Conservation (phyloP, 1,140 invertebrate species). For the Scaptomyza hsui region DNA sequence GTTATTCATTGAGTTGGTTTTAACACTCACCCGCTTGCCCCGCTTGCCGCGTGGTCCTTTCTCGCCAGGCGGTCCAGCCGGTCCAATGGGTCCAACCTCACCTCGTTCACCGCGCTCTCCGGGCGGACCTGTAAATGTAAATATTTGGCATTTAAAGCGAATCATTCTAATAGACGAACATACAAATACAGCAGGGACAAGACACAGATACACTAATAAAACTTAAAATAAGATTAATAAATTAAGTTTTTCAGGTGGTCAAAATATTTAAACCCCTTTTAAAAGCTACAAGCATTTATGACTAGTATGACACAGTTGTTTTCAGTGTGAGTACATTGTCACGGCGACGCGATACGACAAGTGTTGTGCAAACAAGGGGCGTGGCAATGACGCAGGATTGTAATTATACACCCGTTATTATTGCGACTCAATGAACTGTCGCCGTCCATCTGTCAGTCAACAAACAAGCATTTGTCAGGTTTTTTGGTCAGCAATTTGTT, state of each 20-base stretch:
- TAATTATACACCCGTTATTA: slow-evolving; percentile 66
- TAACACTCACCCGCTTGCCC: slow-evolving; percentile 89
- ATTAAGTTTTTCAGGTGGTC: neutral
- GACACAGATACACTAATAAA: slow-evolving; percentile 34
- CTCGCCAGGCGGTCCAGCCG: slow-evolving; percentile 88
- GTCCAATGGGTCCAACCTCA: slow-evolving; percentile 93
- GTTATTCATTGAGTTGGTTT: slow-evolving; percentile 10
- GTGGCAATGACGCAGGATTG: slow-evolving; percentile 35
- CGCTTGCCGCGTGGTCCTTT: slow-evolving; percentile 89
- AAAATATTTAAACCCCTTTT: neutral
- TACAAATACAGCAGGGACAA: slow-evolving; percentile 19
- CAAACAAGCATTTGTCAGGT: slow-evolving; percentile 48
- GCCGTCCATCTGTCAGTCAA: slow-evolving; percentile 33
- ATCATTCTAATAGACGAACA: slow-evolving; percentile 64
- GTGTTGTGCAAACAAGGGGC: slow-evolving; percentile 62
- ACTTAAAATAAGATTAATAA: no score
- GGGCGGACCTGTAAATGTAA: slow-evolving; percentile 86
- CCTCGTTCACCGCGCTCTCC: slow-evolving; percentile 93
- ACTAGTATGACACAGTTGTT: no score
- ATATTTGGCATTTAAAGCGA: slow-evolving; percentile 63
- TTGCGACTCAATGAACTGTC: slow-evolving; percentile 51
- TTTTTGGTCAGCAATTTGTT: slow-evolving; percentile 71
- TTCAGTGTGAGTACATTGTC: slow-evolving; percentile 1
- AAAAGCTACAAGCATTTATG: no score
- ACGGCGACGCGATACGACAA: slow-evolving; percentile 32